Conservation (phyloP, 2,797 vertebrate genomes). For the Emydoidea blandingii region DNA sequence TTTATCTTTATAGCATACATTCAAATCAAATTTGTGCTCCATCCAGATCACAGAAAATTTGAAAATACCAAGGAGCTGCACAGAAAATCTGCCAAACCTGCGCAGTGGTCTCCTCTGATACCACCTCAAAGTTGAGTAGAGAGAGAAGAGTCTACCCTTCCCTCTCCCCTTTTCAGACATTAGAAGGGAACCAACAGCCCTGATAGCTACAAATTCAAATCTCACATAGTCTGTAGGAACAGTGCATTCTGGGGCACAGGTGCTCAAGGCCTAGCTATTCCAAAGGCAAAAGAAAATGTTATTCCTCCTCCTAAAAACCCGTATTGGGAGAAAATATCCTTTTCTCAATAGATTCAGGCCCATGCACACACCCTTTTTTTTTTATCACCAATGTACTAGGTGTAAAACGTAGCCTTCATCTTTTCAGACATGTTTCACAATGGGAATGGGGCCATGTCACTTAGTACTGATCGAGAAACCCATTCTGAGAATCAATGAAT, state of each 20-base stretch:
- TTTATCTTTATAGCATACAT: too few species aligned
- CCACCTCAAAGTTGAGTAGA: background rate
- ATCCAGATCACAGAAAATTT: too few species aligned
- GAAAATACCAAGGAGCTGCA: too few species aligned
- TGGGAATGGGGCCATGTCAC: background rate
- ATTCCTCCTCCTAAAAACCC: background rate
- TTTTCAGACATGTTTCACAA: background rate
- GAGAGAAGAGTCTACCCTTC: background rate
- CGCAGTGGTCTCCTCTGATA: background rate
- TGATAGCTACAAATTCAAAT: background rate
- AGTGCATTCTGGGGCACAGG: background rate
- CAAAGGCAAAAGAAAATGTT: background rate
- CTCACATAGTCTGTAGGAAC: background rate
- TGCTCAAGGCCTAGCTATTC: background rate
- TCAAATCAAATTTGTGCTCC: too few species aligned
- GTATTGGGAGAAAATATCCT: background rate
- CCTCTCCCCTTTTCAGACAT: background rate
- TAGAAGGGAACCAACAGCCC: background rate
- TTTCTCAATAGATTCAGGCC: background rate
- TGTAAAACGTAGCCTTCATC: background rate
- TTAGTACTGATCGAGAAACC: background rate
- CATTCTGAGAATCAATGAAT: fast-evolving
- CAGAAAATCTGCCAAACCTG: too few species aligned
- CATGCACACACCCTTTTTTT: background rate
- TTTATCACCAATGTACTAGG: background rate